These are phyloP conservation scores for Oryctes rhinoceros DNA, from an alignment of 1,140 invertebrate genomes.

Conservation along the genomic window DNA sequence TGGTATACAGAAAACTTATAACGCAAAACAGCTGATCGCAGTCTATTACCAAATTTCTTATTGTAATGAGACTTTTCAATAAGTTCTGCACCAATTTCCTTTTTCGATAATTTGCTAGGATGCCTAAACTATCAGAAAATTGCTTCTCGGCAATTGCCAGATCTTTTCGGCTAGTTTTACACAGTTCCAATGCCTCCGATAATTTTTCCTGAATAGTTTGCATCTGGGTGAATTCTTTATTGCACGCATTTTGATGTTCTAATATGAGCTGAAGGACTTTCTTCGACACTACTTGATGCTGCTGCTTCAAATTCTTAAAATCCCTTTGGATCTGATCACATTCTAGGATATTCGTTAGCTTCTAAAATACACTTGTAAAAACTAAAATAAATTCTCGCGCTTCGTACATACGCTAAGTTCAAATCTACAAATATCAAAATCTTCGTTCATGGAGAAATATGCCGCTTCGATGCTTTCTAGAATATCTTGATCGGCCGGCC, in stretches of 20 bases:
- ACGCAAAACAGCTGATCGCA: no score
- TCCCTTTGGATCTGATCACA: constrained; percentile 73
- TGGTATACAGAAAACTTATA: no score
- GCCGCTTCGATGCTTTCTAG: constrained; percentile 74
- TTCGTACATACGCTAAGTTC: constrained; percentile 67
- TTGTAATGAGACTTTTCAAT: constrained; percentile 80
- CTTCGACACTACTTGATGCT: constrained; percentile 88
- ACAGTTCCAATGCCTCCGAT: constrained; percentile 74
- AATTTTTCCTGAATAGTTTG: constrained; percentile 79
- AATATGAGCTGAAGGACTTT: constrained; percentile 89
- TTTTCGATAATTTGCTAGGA: constrained; percentile 88
- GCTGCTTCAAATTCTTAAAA: constrained; percentile 73
- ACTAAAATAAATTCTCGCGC: neutral
- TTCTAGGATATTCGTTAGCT: constrained; percentile 71
- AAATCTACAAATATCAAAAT: constrained; percentile 73
- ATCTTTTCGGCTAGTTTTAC: constrained; percentile 74
- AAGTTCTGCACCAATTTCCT: constrained; percentile 81
- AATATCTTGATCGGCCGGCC: constrained; percentile 76
- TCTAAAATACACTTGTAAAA: constrained; percentile 58
- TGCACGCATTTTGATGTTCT: constrained; percentile 86
- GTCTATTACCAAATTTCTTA: constrained; percentile 78
- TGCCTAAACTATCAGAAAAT: constrained; percentile 85
- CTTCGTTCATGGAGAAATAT: constrained; percentile 70
- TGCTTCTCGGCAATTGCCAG: constrained; percentile 79
- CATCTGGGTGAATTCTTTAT: constrained; percentile 83